phyloP scores from a whole-genome alignment of 2,888 invertebrate species.

The Cantharis rufa region DNA sequence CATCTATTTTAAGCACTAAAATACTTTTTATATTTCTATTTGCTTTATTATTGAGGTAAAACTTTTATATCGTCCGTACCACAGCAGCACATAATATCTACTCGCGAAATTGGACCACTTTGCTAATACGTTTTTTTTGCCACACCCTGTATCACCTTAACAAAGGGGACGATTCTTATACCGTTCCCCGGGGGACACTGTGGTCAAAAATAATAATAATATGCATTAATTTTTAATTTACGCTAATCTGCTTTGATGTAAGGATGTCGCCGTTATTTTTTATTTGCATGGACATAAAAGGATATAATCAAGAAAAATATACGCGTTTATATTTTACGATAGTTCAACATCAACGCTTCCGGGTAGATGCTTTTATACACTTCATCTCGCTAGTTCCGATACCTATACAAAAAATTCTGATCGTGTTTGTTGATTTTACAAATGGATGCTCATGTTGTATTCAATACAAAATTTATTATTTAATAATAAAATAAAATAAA shows the following conservation, averaged over 20 bases:
- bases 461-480: constrained; percentile 22
- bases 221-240: neutral
- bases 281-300: constrained; percentile 5
- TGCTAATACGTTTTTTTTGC: neutral
- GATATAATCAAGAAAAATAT: constrained; percentile 11
- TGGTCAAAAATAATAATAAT: too few relatives aligned
- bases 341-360: constrained; percentile 25
- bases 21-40: neutral
- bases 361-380: constrained; percentile 22
- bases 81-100: neutral
- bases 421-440: constrained; percentile 30
- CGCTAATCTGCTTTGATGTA: neutral
- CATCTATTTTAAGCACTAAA: neutral
- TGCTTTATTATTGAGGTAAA: neutral
- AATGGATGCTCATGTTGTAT: constrained; percentile 26
- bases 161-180: too few relatives aligned
- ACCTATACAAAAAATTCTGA: constrained; percentile 23
- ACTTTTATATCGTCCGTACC: neutral
- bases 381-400: constrained; percentile 24
- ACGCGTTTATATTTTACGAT: constrained; percentile 23
- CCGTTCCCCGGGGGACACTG: too few relatives aligned
- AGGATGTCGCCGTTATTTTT: neutral
- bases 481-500: constrained; percentile 24
- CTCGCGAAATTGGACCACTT: neutral
- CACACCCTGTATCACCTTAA: neutral